Base-by-base conservation (phyloP, 2,888 invertebrate genomes). In the Drosophila mercatorum region DNA sequence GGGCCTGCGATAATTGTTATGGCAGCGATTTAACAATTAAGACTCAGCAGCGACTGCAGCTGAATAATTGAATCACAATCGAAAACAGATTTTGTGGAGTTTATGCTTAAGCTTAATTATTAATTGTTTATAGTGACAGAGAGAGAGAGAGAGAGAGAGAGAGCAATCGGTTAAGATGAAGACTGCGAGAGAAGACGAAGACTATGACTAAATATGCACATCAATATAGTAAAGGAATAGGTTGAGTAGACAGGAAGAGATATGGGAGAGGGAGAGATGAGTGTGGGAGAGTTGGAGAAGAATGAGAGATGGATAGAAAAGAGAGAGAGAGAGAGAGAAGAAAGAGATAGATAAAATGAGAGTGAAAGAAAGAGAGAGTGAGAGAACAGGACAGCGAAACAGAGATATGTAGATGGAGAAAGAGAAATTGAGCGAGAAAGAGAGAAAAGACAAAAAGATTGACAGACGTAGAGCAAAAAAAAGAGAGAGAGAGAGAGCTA, bases 61-160 rank as follows among this genome's bases (percentile, higher is more conserved):
- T 47, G 28, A 47, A 47, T 51, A 44, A 52, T 53, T 71, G 44
- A 65, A 56, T 56, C 38, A 36, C 36, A 10, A 12, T 22, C n/a
- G 6, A 36, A 36, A 49, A n/a, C 41, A 12, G n/a, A 12, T 46
- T 46, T 46, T 34, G 11, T 34, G 34, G 22, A 22, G 22, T 22
- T 22, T 43, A 8, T 11, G 5, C 17, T 8, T 4, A 34, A 49
- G n/a, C 28, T 7, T 0, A 31, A n/a, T 10, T 10, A 10, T 0
- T 5, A 17, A 17, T 43, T 43, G 10, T 43, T 10, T 17, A 17
- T 17, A 17, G 17, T n/a, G 41, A n/a, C 2, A 22, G 22, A 22
- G 22, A 22, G 22, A 22, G 22, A 22, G 41, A n/a, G 22, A 22
- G 22, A 22, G 22, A 22, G 22, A 22, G 22, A 22, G 22, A 22